These are phyloP conservation scores for Trachelus iudaicus DNA, from an alignment of 2,888 invertebrate species.

Conservation along the genomic window DNA sequence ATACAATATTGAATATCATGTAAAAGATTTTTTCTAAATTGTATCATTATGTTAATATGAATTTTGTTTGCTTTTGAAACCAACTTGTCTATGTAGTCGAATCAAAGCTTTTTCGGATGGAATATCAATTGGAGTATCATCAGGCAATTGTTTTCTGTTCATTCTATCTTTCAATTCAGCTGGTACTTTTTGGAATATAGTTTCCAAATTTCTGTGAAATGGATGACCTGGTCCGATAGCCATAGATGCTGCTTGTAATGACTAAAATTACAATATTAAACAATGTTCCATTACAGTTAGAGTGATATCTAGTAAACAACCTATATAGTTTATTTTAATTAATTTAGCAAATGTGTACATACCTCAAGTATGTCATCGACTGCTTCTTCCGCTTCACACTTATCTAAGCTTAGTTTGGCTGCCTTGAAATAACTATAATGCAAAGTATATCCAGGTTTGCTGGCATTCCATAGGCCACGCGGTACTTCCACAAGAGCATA, in stretches of 20 bases:
- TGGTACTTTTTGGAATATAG: constrained; percentile 89
- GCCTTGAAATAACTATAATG: constrained; percentile 92
- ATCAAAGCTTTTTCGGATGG: constrained; percentile 89
- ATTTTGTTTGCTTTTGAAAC: constrained; percentile 8
- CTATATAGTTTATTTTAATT: background rate
- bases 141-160: constrained; percentile 71
- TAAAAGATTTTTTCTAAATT: constrained; percentile 7
- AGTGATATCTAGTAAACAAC: background rate
- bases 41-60: constrained; percentile 5
- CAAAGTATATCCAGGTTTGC: constrained; percentile 85
- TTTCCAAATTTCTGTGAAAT: constrained; percentile 84
- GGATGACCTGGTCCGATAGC: constrained; percentile 82
- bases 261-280: constrained; percentile 67
- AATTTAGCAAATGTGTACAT: constrained; percentile 31
- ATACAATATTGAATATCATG: constrained; percentile 16
- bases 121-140: constrained; percentile 72
- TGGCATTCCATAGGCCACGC: constrained; percentile 90
- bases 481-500: constrained; percentile 98
- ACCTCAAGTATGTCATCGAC: constrained; percentile 96
- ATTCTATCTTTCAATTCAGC: constrained; percentile 81
- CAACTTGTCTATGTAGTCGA: constrained; percentile 89
- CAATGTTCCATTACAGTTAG: background rate
- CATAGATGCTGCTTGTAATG: constrained; percentile 83
- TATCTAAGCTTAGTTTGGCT: constrained; percentile 93
- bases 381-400: constrained; percentile 96